Percentiles rank a stretch among this genome's conserved stretches.
Conservation (phyloP, 2,113 vertebrate genomes). For the Pica pica region DNA sequence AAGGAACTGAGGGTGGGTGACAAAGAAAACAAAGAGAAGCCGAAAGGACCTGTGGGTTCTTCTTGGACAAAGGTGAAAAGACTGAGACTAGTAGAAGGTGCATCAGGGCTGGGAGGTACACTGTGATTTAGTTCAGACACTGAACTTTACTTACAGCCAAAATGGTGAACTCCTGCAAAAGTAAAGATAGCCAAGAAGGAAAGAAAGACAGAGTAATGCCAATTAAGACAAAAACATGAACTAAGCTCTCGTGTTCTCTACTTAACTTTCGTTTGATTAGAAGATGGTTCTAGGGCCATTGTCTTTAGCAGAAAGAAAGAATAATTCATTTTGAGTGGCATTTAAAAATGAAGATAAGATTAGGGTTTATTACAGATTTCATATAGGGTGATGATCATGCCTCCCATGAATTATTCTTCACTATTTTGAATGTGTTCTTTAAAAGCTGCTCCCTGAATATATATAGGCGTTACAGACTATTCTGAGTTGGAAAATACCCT, state of each 20-base stretch:
- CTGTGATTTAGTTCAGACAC: constrained; percentile 66
- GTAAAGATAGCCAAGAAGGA: constrained; percentile 83
- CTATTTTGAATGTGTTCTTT: not conserved
- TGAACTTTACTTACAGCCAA: constrained; percentile 91
- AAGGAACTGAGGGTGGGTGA: constrained; percentile 65
- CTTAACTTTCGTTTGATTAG: not conserved
- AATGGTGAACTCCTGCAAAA: constrained; percentile 92
- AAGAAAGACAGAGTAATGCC: constrained; percentile 80
- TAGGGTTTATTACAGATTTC: not conserved
- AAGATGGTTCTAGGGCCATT: not conserved
- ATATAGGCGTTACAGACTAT: not conserved
- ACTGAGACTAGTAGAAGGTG: constrained; percentile 68
- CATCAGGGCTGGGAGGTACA: constrained; percentile 65
- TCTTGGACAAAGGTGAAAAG: constrained; percentile 65
- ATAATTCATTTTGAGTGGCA: constrained; percentile 24
- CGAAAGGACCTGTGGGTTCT: constrained; percentile 64
- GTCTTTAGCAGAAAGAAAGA: not conserved
- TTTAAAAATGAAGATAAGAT: not conserved
- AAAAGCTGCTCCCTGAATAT: not conserved
- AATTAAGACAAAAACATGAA: constrained; percentile 47
- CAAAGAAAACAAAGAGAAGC: constrained; percentile 67
- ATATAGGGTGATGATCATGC: not conserved
- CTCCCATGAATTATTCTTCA: not conserved
- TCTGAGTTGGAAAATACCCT: not conserved
- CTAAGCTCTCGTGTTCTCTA: not conserved